Conservation (phyloP, 2,113 vertebrate species). For the Numenius arquata region DNA sequence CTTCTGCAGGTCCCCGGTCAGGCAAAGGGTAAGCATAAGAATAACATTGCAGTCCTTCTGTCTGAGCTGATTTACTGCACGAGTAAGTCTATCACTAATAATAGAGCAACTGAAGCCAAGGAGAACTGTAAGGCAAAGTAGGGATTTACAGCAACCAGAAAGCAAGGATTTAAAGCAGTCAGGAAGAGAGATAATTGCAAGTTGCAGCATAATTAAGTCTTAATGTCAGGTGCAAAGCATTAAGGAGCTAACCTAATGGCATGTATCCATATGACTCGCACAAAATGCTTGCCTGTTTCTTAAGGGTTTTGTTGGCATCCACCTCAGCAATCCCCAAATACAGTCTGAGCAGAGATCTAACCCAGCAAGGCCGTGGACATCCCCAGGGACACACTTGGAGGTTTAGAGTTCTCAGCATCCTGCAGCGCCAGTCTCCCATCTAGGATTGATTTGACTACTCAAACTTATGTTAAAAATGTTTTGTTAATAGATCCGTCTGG, state of each 20-base stretch:
- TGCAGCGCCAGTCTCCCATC: neutral
- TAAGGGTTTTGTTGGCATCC: neutral
- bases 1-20: neutral
- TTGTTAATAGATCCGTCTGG: neutral
- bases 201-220: conserved; percentile 29
- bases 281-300: neutral
- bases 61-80: conserved; percentile 30
- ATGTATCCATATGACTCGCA: neutral
- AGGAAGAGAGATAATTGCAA: conserved; percentile 26
- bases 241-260: neutral
- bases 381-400: neutral
- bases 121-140: conserved; percentile 1
- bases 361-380: neutral
- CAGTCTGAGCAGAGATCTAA: neutral
- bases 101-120: conserved; percentile 17
- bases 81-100: conserved; percentile 19
- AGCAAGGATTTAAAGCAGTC: neutral
- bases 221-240: conserved; percentile 15
- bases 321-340: neutral
- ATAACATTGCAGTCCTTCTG: neutral
- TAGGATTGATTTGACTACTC: neutral
- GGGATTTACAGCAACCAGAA: conserved; percentile 29
- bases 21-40: neutral
- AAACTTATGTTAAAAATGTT: neutral
- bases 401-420: neutral